phyloP scores from a whole-genome alignment of 2,888 invertebrate genomes.

The Protodeltote pygarga region DNA sequence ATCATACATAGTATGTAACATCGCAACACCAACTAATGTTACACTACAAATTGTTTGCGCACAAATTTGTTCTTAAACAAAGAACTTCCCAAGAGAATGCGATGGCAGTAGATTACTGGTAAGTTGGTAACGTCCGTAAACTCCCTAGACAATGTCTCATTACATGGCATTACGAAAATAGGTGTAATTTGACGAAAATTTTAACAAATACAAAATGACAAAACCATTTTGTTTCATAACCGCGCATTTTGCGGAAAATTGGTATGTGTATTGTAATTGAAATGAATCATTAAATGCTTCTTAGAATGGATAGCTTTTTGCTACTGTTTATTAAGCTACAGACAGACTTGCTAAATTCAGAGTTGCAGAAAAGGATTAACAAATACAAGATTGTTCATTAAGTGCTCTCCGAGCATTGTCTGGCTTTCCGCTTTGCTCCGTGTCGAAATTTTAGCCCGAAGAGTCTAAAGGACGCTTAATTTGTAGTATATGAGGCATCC shows the following conservation, averaged over 20 bases:
- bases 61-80: constrained; percentile 33
- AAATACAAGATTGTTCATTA: too few species aligned
- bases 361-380: too few species aligned
- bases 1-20: constrained; percentile 12
- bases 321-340: too few species aligned
- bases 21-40: constrained; percentile 6
- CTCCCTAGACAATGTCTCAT: constrained; percentile 49
- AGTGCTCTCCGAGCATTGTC: too few species aligned
- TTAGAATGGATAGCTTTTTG: constrained; percentile 8
- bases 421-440: too few species aligned
- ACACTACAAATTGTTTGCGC: constrained; percentile 24
- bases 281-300: constrained; percentile 13
- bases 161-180: constrained; percentile 51
- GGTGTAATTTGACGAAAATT: constrained; percentile 52
- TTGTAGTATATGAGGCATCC: too few species aligned
- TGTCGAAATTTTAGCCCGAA: too few species aligned
- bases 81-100: constrained; percentile 27
- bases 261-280: constrained; percentile 18
- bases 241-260: constrained; percentile 29
- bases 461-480: too few species aligned
- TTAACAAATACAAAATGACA: constrained; percentile 35
- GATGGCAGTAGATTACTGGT: constrained; percentile 31
- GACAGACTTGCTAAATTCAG: too few species aligned
- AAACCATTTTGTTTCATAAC: constrained; percentile 47
- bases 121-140: constrained; percentile 32